Conservation (phyloP, 2,113 vertebrate genomes). For the Echinops telfairi region DNA sequence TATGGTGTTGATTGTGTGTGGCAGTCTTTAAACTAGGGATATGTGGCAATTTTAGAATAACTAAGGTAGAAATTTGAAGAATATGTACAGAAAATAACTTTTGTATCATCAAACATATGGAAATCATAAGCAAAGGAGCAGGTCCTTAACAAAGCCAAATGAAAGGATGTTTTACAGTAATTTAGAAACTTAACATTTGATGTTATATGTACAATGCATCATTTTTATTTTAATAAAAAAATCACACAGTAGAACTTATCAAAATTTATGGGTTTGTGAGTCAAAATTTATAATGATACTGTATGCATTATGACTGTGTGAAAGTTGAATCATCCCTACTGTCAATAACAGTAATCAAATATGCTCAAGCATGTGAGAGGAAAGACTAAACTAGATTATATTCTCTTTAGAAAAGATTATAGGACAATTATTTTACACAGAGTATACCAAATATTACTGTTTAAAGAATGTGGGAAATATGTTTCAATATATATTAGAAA, state of each 20-base stretch:
- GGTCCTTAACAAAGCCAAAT: not conserved
- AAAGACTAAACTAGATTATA: constrained; percentile 26
- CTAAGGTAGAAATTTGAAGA: not conserved
- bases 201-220: not conserved
- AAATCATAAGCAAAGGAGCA: not conserved
- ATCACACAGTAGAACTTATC: not conserved
- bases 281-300: not conserved
- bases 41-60: not conserved
- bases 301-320: not conserved
- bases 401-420: not conserved
- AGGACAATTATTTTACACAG: not conserved
- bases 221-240: constrained; percentile 25
- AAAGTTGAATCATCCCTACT: not conserved
- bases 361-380: not conserved
- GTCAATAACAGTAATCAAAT: constrained; percentile 3
- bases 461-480: not conserved
- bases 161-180: not conserved
- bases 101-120: not conserved
- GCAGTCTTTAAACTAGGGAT: not conserved
- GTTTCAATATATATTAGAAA: not conserved
- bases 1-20: not conserved
- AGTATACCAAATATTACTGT: not conserved
- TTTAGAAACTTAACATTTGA: not conserved
- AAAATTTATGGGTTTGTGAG: not conserved
- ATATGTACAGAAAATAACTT: not conserved